These are phyloP conservation scores for Orthosia cruda DNA, from an alignment of 2,888 invertebrate genomes.

Conservation along the genomic window DNA sequence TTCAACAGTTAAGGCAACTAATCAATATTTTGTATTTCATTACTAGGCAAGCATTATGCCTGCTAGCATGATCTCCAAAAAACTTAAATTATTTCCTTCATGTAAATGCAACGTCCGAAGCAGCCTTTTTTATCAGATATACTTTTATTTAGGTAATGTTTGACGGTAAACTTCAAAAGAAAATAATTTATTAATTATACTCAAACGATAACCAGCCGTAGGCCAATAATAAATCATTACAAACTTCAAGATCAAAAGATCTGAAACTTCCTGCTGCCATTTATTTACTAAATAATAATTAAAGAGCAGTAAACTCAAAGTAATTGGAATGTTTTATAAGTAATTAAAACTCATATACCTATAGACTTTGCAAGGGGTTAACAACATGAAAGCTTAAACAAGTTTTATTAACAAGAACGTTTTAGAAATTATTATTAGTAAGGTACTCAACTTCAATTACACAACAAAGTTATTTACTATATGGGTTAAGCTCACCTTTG, in stretches of 20 bases:
- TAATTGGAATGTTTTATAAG: conserved; percentile 1
- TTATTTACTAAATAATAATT: conserved; percentile 3
- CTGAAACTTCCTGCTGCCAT: no score
- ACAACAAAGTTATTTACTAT: background rate
- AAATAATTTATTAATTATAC: background rate
- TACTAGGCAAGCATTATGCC: no score
- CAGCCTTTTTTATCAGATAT: background rate
- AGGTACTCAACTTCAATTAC: no score
- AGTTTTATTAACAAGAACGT: background rate
- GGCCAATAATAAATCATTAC: background rate
- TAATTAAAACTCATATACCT: conserved; percentile 5
- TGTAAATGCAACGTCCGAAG: background rate
- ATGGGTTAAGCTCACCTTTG: no score
- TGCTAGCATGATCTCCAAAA: no score
- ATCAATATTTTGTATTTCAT: no score
- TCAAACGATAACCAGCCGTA: background rate
- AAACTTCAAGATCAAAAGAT: conserved; percentile 2
- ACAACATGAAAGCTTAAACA: background rate
- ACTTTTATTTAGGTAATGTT: background rate
- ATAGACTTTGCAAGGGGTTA: background rate
- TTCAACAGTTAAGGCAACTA: no score
- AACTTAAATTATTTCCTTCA: no score
- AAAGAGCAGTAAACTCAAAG: conserved; percentile 5
- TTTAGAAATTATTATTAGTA: background rate
- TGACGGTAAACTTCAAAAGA: background rate